Base-by-base conservation (phyloP, 2,797 vertebrate genomes). In the Tinamus major region DNA sequence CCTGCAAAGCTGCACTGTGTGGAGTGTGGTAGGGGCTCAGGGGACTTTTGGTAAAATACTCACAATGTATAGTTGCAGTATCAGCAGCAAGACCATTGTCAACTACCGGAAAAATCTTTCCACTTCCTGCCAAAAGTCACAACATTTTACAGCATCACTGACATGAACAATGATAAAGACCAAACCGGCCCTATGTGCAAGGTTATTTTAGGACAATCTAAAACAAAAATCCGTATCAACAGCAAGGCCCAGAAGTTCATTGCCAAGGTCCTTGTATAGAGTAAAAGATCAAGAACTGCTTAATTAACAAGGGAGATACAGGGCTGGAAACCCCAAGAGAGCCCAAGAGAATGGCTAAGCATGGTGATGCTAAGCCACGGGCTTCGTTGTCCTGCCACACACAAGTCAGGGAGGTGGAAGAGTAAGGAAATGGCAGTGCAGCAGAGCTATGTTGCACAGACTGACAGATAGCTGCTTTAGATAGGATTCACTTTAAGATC, bases 1-100 rank as follows among this genome's bases (percentile, higher is more conserved):
- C 39, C 44, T 71, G 72, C 72, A 89, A 75, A 75, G 61, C 21
- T 87, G 44, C n/a, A 7, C 44, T 33, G n/a, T 16, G 44, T 21
- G 65, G n/a, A 80, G 19, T 3, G 13, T 46, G 51, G 20, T 71
- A 55, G 29, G 27, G 59, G 7, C 67, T 59, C 63, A 46, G 62
- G 37, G n/a, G 19, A 49, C 68, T 93, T 92, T 59, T 84, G 63
- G 76, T 95, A 65, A 85, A 89, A 89, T 8, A 77, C 48, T 65
- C 53, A 49, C 61, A 71, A 5, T 17, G 39, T 0, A 78, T 58
- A 90, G 13, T 59, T 92, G 93, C 87, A 23, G 3, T 86, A 87
- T 90, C 87, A 91, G 83, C 85, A 84, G 42, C 29, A 37, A 85
- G 55, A 77, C 16, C 13, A 63, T 31, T 84, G 59, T 77, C 44